phyloP scores from a whole-genome alignment of 2,797 vertebrate genomes.

The Enteromius treurensis region DNA sequence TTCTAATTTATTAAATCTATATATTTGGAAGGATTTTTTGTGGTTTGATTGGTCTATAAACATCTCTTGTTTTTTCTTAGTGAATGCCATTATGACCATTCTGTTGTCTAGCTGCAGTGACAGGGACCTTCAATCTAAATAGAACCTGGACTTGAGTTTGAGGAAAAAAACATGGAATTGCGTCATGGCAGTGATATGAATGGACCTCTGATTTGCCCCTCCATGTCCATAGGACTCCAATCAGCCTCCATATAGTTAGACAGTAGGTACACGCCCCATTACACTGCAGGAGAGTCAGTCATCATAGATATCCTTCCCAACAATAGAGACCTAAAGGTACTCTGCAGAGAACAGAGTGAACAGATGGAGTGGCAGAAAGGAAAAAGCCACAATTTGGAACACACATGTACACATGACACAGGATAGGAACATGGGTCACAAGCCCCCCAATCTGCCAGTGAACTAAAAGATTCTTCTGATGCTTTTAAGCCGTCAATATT shows the following conservation, averaged over 20 bases:
- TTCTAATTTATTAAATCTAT: neutral
- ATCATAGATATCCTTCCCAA: conserved; percentile 11
- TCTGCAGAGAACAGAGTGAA: neutral
- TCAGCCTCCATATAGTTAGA: conserved; percentile 58
- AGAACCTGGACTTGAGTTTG: conserved; percentile 27
- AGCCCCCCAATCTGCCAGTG: neutral
- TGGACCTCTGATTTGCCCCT: conserved; percentile 63
- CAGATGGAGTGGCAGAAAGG: neutral
- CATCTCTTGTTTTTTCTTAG: neutral
- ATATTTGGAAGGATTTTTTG: neutral
- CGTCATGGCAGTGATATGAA: conserved; percentile 57
- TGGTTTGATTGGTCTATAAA: neutral
- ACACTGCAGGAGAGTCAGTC: conserved; percentile 35
- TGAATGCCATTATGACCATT: neutral
- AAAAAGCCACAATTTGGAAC: conserved; percentile 1
- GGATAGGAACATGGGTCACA: neutral
- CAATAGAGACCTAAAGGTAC: conserved; percentile 22
- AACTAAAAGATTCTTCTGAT: neutral
- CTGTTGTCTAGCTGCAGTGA: conserved; percentile 7
- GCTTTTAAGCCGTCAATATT: neutral
- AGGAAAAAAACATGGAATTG: conserved; percentile 16
- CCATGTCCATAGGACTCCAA: conserved; percentile 60
- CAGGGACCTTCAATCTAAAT: conserved; percentile 22
- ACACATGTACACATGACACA: conserved; percentile 10
- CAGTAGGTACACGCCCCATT: conserved; percentile 29